These are phyloP conservation scores for Gryon sp. DNA, from an alignment of 1,140 invertebrate genomes.

Conservation along the genomic window DNA sequence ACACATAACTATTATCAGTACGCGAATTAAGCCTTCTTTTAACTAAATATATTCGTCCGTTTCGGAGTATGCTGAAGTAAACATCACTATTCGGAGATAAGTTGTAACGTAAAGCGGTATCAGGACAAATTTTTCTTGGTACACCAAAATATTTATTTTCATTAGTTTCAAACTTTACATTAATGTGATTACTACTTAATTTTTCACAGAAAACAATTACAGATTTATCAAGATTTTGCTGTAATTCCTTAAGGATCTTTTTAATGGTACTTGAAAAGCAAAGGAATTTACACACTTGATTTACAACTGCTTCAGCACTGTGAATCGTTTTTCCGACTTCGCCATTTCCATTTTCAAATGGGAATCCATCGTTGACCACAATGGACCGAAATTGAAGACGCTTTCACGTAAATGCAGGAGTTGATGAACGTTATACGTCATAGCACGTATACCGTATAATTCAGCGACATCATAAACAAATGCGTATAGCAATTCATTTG, in stretches of 20 bases:
- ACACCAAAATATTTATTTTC: no score
- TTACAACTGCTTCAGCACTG: no score
- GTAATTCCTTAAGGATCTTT: conserved; percentile 8
- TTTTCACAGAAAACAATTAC: no score
- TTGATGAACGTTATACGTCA: conserved; percentile 54
- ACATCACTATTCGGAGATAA: no score
- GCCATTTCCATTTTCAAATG: conserved; percentile 47
- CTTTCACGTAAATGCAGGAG: conserved; percentile 35
- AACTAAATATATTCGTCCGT: neutral
- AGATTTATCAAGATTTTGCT: no score
- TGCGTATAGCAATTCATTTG: conserved; percentile 25
- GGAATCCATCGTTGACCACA: no score
- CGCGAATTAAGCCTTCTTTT: neutral
- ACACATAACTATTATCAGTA: conserved; percentile 5
- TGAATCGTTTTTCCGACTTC: conserved; percentile 16
- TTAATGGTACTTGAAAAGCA: conserved; percentile 5
- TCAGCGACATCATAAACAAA: conserved; percentile 31
- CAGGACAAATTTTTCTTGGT: no score
- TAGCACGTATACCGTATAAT: conserved; percentile 7
- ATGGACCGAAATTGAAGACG: no score
- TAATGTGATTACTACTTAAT: no score
- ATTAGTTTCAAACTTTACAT: no score
- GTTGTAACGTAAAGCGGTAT: no score
- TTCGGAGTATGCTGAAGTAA: neutral
- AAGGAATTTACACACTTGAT: conserved; percentile 16